These are phyloP conservation scores for Saturnia pavonia DNA, from an alignment of 2,888 invertebrate species.

Conservation along the genomic window DNA sequence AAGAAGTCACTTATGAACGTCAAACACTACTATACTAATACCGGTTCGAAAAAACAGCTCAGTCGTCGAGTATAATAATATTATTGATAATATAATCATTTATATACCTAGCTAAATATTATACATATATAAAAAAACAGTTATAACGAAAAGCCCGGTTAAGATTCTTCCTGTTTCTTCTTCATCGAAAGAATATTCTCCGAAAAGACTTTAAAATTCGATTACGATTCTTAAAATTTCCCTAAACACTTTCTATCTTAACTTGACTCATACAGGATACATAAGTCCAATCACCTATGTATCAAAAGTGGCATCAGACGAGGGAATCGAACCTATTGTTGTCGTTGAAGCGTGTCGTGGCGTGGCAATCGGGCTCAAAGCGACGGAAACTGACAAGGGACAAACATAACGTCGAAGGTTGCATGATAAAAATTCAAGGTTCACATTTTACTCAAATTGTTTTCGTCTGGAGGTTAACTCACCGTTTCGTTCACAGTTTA, in stretches of 20 bases:
- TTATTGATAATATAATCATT: too few relatives aligned
- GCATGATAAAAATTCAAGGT: slow-evolving; percentile 31
- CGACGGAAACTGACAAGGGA: slow-evolving; percentile 60
- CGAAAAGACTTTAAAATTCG: neutral
- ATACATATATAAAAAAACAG: too few relatives aligned
- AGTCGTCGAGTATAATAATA: too few relatives aligned
- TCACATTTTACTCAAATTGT: slow-evolving; percentile 10
- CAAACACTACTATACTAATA: too few relatives aligned
- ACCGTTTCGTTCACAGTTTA: neutral
- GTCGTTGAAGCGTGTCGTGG: slow-evolving; percentile 51
- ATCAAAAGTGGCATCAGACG: slow-evolving; percentile 43
- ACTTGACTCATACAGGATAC: slow-evolving; percentile 23
- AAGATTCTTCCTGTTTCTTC: too few relatives aligned
- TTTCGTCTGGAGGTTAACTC: slow-evolving; percentile 13
- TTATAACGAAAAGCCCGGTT: too few relatives aligned
- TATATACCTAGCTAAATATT: too few relatives aligned
- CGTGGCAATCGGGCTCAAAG: slow-evolving; percentile 48
- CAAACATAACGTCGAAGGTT: slow-evolving; percentile 41
- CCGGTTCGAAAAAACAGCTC: too few relatives aligned
- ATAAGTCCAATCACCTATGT: slow-evolving; percentile 22
- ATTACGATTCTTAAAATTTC: neutral
- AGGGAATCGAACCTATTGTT: slow-evolving; percentile 46
- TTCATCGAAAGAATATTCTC: too few relatives aligned
- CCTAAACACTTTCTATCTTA: slow-evolving; percentile 1
- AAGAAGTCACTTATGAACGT: too few relatives aligned